phyloP scores from a whole-genome alignment of 2,113 vertebrate genomes.

The Athene cunicularia region DNA sequence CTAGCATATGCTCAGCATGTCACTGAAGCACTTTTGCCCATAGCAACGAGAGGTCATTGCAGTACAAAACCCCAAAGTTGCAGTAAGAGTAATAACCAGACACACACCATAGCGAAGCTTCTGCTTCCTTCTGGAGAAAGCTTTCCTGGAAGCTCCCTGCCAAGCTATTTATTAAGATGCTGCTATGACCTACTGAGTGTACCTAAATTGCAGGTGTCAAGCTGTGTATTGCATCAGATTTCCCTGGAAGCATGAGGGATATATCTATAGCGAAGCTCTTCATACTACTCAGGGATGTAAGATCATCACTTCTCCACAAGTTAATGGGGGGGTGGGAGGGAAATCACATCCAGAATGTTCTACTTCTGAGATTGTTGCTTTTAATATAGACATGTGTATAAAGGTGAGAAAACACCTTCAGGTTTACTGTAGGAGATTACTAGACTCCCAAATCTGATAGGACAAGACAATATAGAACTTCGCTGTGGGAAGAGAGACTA shows the following conservation, averaged over 20 bases:
- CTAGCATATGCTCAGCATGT: background rate
- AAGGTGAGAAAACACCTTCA: background rate
- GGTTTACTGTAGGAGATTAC: background rate
- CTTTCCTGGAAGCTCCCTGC: background rate
- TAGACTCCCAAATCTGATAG: background rate
- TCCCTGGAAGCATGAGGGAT: background rate
- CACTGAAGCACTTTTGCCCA: background rate
- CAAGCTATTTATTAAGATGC: slow-evolving; percentile 13
- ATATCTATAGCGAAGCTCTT: background rate
- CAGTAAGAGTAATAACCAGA: background rate
- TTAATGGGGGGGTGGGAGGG: background rate
- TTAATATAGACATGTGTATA: background rate
- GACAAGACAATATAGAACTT: background rate
- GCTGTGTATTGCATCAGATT: slow-evolving; percentile 12
- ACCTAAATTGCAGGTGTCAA: slow-evolving; percentile 38
- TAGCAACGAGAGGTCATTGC: background rate
- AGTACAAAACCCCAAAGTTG: background rate
- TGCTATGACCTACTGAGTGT: background rate
- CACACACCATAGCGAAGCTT: background rate
- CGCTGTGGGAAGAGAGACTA: background rate
- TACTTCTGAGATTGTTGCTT: background rate
- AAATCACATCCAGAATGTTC: background rate
- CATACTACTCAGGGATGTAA: background rate
- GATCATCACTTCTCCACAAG: background rate
- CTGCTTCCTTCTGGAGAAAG: background rate